Conservation (phyloP, 2,113 vertebrate genomes). For the Gavialis gangeticus region DNA sequence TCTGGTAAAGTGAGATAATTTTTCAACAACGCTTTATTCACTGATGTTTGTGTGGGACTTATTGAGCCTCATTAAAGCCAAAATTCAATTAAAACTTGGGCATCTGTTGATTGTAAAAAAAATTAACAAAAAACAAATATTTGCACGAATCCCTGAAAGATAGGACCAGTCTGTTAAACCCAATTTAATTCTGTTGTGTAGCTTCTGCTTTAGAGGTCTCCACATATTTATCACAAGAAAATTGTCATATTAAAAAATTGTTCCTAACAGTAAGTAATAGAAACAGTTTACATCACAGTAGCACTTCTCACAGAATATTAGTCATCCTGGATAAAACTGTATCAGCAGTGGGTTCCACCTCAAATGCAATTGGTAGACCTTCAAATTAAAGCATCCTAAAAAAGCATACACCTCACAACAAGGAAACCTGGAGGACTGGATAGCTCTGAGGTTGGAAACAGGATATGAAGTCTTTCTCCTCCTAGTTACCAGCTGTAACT, state of each 20-base stretch:
- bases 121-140: conserved; percentile 27
- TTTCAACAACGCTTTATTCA: not conserved
- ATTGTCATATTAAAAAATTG: not conserved
- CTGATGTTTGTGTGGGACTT: conserved; percentile 23
- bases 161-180: not conserved
- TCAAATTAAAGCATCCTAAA: not conserved
- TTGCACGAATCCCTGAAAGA: conserved; percentile 55
- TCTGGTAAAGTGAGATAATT: conserved; percentile 31
- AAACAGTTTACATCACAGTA: not conserved
- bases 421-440: rapidly evolving
- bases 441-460: not conserved
- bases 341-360: not conserved
- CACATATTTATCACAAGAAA: not conserved
- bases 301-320: not conserved
- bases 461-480: not conserved
- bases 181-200: not conserved
- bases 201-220: not conserved
- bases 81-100: not conserved
- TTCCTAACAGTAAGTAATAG: not conserved
- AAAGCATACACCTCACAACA: not conserved
- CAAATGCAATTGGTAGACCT: not conserved
- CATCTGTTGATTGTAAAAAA: conserved; percentile 16
- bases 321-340: not conserved
- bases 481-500: not conserved
- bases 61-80: conserved; percentile 27